These are phyloP conservation scores for rabbit (Oryctolagus cuniculus) DNA, from an alignment of 2,113 vertebrate genomes.

Conservation along the genomic window mOryCun1.1 NC_091433.1:15687001-15687500, in stretches of 20 bases:
- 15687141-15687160: background rate
- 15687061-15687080: background rate
- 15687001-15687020: background rate
- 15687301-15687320: background rate
- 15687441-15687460: background rate
- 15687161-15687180: background rate
- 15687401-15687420: background rate
- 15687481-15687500: background rate
- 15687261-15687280: background rate
- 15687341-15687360: background rate
- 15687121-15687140: background rate
- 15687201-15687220: background rate
- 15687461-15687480: constrained; percentile 37
- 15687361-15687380: background rate
- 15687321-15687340: background rate
- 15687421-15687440: background rate
- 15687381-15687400: background rate
- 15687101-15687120: background rate
- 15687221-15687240: background rate
- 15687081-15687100: background rate
- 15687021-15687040: background rate
- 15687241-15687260: background rate
- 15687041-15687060: background rate
- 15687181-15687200: background rate
- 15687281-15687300: background rate